Percentiles rank a stretch among this genome's conserved stretches.
phyloP scores from a whole-genome alignment of 2,113 vertebrate species.

The Sapajus apella region DNA sequence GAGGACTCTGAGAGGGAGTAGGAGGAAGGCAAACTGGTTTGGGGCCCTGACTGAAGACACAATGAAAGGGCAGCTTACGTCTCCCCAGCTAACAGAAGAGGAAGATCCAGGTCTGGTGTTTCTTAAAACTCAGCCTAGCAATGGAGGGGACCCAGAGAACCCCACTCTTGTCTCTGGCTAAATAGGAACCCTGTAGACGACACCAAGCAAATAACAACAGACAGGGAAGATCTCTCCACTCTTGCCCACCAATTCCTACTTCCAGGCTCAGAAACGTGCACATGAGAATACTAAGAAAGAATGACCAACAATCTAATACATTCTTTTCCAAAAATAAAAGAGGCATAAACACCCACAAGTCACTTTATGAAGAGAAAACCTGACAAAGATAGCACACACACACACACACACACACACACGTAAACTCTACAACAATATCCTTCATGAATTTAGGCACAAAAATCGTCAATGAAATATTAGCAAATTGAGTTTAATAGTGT shows the following conservation, averaged over 20 bases:
- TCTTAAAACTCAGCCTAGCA: neutral
- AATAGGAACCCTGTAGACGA: no score
- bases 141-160: no score
- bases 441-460: neutral
- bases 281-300: neutral
- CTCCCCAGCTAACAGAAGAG: neutral
- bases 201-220: neutral
- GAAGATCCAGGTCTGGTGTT: no score
- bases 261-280: neutral
- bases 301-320: neutral
- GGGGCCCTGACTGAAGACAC: neutral
- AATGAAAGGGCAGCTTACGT: accelerated
- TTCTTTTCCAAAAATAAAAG: neutral
- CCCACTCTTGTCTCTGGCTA: neutral
- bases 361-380: neutral
- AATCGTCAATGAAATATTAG: neutral
- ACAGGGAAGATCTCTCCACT: neutral
- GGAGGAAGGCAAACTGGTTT: neutral
- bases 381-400: neutral
- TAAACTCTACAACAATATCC: neutral
- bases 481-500: neutral
- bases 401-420: neutral
- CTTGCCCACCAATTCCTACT: neutral
- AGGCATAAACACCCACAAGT: neutral
- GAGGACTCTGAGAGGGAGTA: neutral